Evolutionary conservation across 2,797 vertebrate species (phyloP).

Genomic region (Dromococcyx pavoninus): DNA sequence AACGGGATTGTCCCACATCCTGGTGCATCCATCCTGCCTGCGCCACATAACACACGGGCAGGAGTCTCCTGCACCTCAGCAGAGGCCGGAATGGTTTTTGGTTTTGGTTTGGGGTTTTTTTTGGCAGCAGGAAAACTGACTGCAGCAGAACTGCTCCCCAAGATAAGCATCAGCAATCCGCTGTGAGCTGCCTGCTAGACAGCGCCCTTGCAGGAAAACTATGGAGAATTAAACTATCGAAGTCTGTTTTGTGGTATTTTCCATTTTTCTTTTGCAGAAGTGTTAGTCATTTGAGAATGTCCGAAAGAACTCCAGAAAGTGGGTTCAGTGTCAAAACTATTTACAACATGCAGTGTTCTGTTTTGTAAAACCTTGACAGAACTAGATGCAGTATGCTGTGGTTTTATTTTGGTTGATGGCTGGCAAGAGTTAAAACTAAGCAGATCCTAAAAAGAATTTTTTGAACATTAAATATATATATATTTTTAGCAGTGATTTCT

Average conservation of each 20-base stretch:
- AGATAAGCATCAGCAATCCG: background rate
- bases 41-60: rapidly evolving
- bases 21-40: too few species aligned
- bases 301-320: conserved; percentile 5
- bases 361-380: background rate
- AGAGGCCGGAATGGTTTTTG: background rate
- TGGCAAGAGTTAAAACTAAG: background rate
- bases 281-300: background rate
- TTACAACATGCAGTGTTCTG: conserved; percentile 7
- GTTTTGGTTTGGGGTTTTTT: too few species aligned
- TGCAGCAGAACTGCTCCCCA: background rate
- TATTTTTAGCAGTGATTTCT: background rate
- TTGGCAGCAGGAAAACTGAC: background rate
- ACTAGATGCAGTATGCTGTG: background rate
- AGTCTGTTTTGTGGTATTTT: background rate
- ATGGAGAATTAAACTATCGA: background rate
- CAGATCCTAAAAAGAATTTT: background rate
- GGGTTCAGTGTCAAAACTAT: conserved; percentile 36
- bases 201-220: rapidly evolving
- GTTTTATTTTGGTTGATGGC: background rate
- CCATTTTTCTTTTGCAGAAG: background rate
- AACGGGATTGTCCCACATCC: rapidly evolving
- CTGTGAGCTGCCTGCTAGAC: background rate
- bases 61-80: background rate
- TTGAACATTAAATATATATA: background rate